A percentile compares a stretch with the other conserved stretches of the same genome.
These are phyloP conservation scores for Drosophila repleta DNA, from an alignment of 1,140 invertebrate genomes.

Conservation along the genomic window DNA sequence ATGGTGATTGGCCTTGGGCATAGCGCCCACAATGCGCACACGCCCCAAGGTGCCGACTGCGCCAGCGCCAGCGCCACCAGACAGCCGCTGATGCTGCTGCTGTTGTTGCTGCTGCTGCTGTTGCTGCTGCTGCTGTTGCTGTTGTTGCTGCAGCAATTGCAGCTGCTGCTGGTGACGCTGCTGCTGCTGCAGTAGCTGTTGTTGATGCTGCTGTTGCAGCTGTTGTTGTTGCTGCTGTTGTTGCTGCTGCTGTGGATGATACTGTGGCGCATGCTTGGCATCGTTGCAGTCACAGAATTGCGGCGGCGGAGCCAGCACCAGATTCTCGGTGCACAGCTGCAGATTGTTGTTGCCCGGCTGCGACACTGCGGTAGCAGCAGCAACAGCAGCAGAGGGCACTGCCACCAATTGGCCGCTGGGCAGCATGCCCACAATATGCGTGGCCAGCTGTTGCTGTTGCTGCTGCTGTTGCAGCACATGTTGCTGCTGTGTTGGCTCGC, in stretches of 20 bases:
- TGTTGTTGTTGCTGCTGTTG: constrained; percentile 50
- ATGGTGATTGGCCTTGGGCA: constrained; percentile 87
- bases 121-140: constrained; percentile 61
- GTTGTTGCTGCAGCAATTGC: constrained; percentile 69
- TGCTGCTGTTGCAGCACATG: constrained; percentile 47
- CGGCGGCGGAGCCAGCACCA: constrained; percentile 91
- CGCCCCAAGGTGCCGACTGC: constrained; percentile 85
- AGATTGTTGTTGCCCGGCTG: constrained; percentile 75
- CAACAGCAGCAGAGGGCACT: constrained; percentile 62
- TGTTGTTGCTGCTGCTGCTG: constrained; percentile 67
- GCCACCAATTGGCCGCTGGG: constrained; percentile 72
- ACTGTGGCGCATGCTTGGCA: constrained; percentile 76
- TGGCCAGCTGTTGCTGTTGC: constrained; percentile 67
- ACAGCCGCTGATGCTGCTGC: constrained; percentile 80
- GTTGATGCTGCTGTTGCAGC: constrained; percentile 52
- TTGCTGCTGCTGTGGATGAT: constrained; percentile 44
- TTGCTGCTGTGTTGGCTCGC: constrained; percentile 83
- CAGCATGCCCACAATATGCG: constrained; percentile 68
- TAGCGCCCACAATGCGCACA: constrained; percentile 91
- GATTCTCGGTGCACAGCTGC: constrained; percentile 85
- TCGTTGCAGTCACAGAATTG: constrained; percentile 86
- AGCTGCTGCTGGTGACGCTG: constrained; percentile 53
- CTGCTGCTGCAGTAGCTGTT: constrained; percentile 56
- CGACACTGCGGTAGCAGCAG: constrained; percentile 56
- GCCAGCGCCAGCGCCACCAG: constrained; percentile 82